phyloP scores from a whole-genome alignment of 2,797 vertebrate genomes.

The Eulemur mongoz region DNA sequence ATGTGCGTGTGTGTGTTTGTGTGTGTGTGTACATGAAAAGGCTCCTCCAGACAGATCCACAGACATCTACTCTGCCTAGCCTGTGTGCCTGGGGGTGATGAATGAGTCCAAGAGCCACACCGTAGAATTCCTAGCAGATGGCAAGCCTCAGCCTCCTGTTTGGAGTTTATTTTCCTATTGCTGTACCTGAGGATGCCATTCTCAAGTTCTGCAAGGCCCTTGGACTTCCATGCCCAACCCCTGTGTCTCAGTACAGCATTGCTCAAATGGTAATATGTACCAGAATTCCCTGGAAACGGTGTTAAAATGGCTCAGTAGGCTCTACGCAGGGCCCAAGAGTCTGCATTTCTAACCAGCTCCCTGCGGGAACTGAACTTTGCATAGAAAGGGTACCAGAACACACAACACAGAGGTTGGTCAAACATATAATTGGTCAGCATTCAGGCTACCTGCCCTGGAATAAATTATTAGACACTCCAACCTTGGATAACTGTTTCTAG shows the following conservation, averaged over 20 bases:
- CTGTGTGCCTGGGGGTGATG: not conserved
- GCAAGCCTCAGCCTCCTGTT: not conserved
- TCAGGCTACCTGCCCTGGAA: not conserved
- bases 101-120: not conserved
- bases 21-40: too few species aligned
- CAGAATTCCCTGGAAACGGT: not conserved
- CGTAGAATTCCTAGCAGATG: not conserved
- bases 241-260: not conserved
- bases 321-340: not conserved
- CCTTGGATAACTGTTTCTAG: not conserved
- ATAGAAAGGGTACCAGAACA: not conserved
- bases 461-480: not conserved
- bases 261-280: not conserved
- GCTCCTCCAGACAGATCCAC: not conserved
- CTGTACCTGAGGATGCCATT: not conserved
- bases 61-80: not conserved
- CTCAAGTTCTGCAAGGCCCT: not conserved
- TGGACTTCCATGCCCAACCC: not conserved
- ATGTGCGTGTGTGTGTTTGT: not conserved
- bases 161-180: not conserved
- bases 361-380: not conserved
- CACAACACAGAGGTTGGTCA: not conserved
- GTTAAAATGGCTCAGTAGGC: not conserved
- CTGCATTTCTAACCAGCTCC: not conserved
- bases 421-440: fast-evolving